These are phyloP conservation scores for Spilarctia lutea DNA, from an alignment of 2,888 invertebrate genomes.

Conservation along the genomic window DNA sequence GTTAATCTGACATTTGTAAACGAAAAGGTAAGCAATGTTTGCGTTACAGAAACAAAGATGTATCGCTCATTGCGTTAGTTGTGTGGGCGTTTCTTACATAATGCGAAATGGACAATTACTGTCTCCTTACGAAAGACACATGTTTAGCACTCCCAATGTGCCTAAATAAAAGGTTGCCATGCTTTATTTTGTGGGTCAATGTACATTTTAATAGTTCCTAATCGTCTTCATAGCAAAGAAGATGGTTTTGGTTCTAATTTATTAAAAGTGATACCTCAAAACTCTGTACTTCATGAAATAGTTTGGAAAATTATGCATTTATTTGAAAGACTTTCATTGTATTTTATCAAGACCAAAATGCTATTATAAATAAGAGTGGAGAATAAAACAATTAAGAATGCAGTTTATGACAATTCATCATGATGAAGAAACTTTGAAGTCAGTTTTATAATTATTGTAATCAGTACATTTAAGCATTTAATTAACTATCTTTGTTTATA, in stretches of 20 bases:
- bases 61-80: constrained; percentile 33
- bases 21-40: constrained; percentile 41
- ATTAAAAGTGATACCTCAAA: neutral
- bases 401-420: too few relatives aligned
- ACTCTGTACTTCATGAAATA: neutral
- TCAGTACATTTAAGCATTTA: neutral
- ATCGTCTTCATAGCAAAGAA: neutral
- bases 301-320: too few relatives aligned
- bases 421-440: neutral
- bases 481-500: neutral
- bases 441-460: neutral
- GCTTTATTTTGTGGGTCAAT: constrained; percentile 62
- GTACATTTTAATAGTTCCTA: constrained; percentile 49
- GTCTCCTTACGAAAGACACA: constrained; percentile 32
- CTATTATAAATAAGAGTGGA: neutral
- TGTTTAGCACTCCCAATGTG: constrained; percentile 30
- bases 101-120: constrained; percentile 34
- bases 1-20: constrained; percentile 51
- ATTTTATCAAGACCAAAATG: neutral
- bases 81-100: constrained; percentile 41
- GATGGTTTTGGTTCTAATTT: neutral
- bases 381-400: neutral
- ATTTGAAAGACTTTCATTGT: neutral
- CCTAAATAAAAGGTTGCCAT: constrained; percentile 32
- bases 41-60: constrained; percentile 44